These are phyloP conservation scores for Falco rusticolus DNA, from an alignment of 2,797 vertebrate species.

Conservation along the genomic window DNA sequence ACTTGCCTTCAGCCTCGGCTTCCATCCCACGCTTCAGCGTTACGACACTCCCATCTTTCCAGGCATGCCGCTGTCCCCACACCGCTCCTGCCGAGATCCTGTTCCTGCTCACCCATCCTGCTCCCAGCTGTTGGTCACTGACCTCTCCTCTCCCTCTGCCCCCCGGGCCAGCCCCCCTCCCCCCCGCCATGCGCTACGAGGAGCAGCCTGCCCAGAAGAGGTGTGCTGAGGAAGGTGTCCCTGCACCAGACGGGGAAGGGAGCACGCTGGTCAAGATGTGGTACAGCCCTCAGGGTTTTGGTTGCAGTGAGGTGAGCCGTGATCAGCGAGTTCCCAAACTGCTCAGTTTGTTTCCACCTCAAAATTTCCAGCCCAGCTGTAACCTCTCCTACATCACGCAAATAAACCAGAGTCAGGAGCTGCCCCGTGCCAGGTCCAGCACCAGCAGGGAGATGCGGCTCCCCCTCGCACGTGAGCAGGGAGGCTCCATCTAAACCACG, in stretches of 20 bases:
- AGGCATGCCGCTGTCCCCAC: fast-evolving
- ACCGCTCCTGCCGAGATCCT: not conserved
- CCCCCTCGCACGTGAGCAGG: not conserved
- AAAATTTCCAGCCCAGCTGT: conserved; percentile 2
- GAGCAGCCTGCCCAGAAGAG: not conserved
- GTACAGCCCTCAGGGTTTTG: not conserved
- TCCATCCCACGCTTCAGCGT: not conserved
- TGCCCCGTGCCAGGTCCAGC: not conserved
- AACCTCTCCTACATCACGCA: not conserved
- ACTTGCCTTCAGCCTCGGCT: not conserved
- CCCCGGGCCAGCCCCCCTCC: not conserved
- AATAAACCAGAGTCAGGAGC: not conserved
- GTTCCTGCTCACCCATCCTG: fast-evolving
- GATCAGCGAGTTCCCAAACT: not conserved
- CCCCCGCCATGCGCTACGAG: not conserved
- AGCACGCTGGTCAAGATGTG: not conserved
- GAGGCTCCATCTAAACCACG: not conserved
- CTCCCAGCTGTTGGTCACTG: not conserved
- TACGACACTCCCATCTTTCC: not conserved
- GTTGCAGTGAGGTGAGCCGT: not conserved
- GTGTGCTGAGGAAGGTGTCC: not conserved
- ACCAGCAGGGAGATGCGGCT: not conserved
- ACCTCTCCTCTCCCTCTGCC: not conserved
- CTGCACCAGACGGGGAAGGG: fast-evolving
- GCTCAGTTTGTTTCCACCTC: not conserved